Evolutionary conservation across 2,888 invertebrate species (phyloP).

Genomic region (Drosophila paracracens): DNA sequence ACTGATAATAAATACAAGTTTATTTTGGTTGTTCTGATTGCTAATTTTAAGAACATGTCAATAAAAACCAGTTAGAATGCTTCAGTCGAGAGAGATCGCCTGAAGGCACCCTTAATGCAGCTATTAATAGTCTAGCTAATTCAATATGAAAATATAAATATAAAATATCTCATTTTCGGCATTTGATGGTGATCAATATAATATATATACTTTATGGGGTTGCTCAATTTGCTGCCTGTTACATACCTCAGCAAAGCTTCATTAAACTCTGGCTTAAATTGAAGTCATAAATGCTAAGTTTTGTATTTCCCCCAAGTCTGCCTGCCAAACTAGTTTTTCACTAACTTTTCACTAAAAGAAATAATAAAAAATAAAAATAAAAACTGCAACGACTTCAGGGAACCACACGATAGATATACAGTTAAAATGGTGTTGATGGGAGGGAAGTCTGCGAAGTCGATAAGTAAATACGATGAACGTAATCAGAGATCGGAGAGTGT

Average conservation of each 20-base stretch:
- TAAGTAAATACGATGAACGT: conserved; percentile 18
- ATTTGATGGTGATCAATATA: background rate
- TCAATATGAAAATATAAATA: too few relatives aligned
- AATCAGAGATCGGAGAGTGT: conserved; percentile 40
- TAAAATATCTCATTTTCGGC: background rate
- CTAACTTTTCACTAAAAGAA: background rate
- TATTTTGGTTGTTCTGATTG: background rate
- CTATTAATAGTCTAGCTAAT: background rate
- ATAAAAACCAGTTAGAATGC: background rate
- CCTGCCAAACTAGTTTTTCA: background rate
- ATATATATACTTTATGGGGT: background rate
- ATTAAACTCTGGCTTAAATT: background rate
- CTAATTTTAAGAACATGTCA: background rate
- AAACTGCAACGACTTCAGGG: background rate
- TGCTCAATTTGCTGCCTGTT: background rate
- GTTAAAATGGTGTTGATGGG: background rate
- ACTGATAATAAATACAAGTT: background rate
- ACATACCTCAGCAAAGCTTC: background rate
- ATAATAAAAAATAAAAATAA: background rate
- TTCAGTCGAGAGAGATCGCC: background rate
- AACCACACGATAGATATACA: background rate
- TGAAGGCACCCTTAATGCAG: background rate
- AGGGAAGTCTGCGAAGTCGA: background rate
- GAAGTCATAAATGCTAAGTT: background rate
- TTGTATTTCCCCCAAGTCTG: background rate